These are phyloP conservation scores for Misgurnus mizolepis DNA, from an alignment of 2,113 vertebrate species.

Conservation along the genomic window DNA sequence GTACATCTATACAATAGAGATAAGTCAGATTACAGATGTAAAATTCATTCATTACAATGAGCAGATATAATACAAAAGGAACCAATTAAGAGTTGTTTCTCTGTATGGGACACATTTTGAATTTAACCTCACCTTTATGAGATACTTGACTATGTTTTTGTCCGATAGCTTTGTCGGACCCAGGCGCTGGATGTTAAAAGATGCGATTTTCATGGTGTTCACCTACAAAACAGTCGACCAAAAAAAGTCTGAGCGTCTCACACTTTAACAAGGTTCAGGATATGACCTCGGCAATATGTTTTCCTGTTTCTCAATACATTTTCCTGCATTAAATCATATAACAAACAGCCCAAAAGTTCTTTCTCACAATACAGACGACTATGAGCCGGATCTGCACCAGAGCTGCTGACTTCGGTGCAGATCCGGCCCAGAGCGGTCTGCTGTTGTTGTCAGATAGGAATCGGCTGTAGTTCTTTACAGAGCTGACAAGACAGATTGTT, in stretches of 20 bases:
- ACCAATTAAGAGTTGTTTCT: too few species aligned
- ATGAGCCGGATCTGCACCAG: too few species aligned
- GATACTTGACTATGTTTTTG: background rate
- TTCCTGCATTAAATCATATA: slow-evolving; percentile 2
- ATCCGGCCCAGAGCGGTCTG: background rate
- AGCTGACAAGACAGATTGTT: background rate
- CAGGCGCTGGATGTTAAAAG: slow-evolving; percentile 64
- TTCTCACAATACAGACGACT: too few species aligned
- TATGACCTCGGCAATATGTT: background rate
- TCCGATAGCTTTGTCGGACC: slow-evolving; percentile 59
- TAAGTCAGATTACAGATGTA: background rate
- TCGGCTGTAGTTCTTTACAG: background rate
- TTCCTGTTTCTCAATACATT: background rate
- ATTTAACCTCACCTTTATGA: slow-evolving; percentile 58
- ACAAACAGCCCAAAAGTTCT: too few species aligned
- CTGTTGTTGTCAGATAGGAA: background rate
- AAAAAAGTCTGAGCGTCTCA: background rate
- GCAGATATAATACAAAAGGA: too few species aligned
- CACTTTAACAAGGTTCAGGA: background rate
- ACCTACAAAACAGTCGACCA: background rate
- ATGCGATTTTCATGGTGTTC: slow-evolving; percentile 67
- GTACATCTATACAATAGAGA: too few species aligned
- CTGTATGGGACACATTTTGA: too few species aligned
- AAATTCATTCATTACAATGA: too few species aligned
- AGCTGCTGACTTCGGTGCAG: too few species aligned